Evolutionary conservation across 2,888 invertebrate genomes (phyloP).

Genomic region (Agrochola litura): DNA sequence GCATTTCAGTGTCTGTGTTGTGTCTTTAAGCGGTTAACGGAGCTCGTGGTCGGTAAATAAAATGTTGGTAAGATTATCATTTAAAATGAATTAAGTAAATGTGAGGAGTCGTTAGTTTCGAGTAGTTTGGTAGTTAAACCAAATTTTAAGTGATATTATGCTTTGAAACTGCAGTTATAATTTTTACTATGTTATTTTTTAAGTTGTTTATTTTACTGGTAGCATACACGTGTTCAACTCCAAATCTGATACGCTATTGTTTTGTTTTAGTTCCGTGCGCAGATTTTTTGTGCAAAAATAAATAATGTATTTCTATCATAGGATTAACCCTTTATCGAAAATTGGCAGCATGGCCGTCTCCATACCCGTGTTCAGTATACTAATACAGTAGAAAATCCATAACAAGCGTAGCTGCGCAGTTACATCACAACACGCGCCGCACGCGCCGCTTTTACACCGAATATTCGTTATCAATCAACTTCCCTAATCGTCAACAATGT

Average conservation of each 20-base stretch:
- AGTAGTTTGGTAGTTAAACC: background rate
- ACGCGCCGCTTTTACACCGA: slow-evolving; percentile 76
- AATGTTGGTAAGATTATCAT: slow-evolving; percentile 40
- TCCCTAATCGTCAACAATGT: slow-evolving; percentile 39
- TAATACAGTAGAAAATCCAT: slow-evolving; percentile 62
- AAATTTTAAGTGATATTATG: slow-evolving; percentile 3
- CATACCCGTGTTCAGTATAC: slow-evolving; percentile 32
- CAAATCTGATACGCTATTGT: no score
- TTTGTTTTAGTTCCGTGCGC: no score
- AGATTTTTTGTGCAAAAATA: background rate
- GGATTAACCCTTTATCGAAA: slow-evolving; percentile 13
- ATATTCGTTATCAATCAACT: slow-evolving; percentile 54
- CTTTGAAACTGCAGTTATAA: background rate
- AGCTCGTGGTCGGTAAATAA: slow-evolving; percentile 31
- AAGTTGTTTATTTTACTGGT: background rate
- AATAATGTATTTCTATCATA: background rate
- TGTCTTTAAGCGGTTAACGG: slow-evolving; percentile 20
- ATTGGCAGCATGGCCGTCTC: slow-evolving; percentile 23
- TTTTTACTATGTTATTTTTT: background rate
- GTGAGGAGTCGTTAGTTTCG: slow-evolving; percentile 23
- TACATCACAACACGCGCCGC: slow-evolving; percentile 82
- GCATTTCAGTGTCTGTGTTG: slow-evolving; percentile 27
- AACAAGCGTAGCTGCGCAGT: slow-evolving; percentile 77
- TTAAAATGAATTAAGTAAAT: slow-evolving; percentile 25
- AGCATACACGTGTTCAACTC: background rate